Conservation (phyloP, 2,888 invertebrate genomes). For the Ypsolopha sequella region DNA sequence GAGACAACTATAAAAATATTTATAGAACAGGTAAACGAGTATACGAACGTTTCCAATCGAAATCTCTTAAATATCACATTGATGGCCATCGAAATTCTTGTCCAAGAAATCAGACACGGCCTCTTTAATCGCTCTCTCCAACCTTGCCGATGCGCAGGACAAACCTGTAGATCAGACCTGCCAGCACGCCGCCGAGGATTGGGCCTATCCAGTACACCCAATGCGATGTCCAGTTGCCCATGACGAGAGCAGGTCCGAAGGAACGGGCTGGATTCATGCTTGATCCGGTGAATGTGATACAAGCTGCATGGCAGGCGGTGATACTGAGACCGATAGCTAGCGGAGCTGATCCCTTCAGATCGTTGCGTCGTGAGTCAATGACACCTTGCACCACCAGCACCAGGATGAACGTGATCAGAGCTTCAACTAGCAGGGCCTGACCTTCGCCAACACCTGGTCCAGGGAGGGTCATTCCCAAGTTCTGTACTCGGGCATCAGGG, state of each 20-base stretch:
- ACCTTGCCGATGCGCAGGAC: constrained; percentile 78
- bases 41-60: too few relatives aligned
- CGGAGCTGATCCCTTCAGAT: constrained; percentile 86
- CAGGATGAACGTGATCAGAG: constrained; percentile 87
- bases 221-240: constrained; percentile 80
- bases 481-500: constrained; percentile 56
- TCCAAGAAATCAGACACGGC: too few relatives aligned
- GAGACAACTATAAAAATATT: too few relatives aligned
- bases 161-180: constrained; percentile 80
- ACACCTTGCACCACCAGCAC: constrained; percentile 90
- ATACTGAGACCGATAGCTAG: constrained; percentile 91
- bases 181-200: constrained; percentile 79
- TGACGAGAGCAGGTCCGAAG: constrained; percentile 88
- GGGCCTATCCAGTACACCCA: constrained; percentile 95
- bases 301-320: constrained; percentile 85
- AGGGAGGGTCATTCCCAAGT: constrained; percentile 76
- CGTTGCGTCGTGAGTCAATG: constrained; percentile 82
- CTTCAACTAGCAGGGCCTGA: constrained; percentile 85
- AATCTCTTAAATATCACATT: too few relatives aligned
- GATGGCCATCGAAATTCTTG: too few relatives aligned
- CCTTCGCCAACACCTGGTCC: constrained; percentile 67
- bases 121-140: constrained; percentile 65
- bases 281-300: constrained; percentile 86
- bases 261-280: constrained; percentile 96
- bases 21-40: too few relatives aligned